These are phyloP conservation scores for Nasonovia ribisnigri DNA, from an alignment of 2,888 invertebrate genomes.

Conservation along the genomic window DNA sequence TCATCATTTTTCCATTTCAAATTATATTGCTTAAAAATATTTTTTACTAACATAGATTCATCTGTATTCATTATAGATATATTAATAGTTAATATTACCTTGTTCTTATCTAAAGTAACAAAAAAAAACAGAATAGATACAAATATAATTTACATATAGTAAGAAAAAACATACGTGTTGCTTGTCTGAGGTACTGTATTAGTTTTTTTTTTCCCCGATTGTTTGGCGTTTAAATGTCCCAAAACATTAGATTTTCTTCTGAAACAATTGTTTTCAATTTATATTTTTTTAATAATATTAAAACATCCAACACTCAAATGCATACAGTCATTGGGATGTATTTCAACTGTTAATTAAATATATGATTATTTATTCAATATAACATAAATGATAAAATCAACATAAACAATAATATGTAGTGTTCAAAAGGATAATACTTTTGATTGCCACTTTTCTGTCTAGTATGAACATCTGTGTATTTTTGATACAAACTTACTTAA, in stretches of 20 bases:
- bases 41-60: constrained; percentile 21
- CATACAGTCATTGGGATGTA: not conserved
- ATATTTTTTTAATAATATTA: not conserved
- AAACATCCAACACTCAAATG: not conserved
- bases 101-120: constrained; percentile 30
- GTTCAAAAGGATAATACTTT: not conserved
- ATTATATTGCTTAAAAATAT: constrained; percentile 51
- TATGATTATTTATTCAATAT: not conserved
- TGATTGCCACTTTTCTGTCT: not conserved
- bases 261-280: not conserved
- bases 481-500: not conserved
- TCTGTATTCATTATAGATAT: constrained; percentile 23
- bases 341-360: not conserved
- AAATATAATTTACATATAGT: not conserved
- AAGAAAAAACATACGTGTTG: constrained; percentile 1
- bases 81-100: constrained; percentile 14
- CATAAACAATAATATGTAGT: not conserved
- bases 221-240: not conserved
- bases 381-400: not conserved
- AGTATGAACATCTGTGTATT: not conserved
- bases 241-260: not conserved
- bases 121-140: not conserved
- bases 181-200: not conserved
- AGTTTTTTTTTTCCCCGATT: not conserved
- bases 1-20: constrained; percentile 40